These are phyloP conservation scores for Hydrochoerus hydrochaeris DNA, from an alignment of 2,113 vertebrate species.

Conservation along the genomic window DNA sequence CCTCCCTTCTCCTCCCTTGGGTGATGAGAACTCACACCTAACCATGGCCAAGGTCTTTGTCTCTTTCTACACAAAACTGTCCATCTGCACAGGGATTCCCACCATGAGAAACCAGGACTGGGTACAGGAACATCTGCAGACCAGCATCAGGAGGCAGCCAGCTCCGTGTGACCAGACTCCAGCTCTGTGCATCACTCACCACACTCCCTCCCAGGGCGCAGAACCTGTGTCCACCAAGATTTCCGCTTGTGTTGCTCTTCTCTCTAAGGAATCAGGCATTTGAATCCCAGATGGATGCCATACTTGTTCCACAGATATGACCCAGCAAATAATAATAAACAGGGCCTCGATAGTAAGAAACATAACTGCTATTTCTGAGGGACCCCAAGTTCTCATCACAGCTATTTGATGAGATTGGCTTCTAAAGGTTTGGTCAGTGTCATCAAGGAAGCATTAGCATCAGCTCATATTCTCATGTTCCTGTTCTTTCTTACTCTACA, in stretches of 20 bases:
- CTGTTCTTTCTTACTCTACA: background rate
- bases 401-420: background rate
- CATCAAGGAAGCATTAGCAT: background rate
- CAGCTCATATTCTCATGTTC: background rate
- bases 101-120: background rate
- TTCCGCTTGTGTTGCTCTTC: background rate
- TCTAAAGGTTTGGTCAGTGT: background rate
- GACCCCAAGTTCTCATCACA: background rate
- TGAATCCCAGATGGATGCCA: background rate
- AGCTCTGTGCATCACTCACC: rapidly evolving
- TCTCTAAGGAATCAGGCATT: background rate
- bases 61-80: background rate
- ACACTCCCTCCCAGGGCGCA: rapidly evolving
- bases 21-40: background rate
- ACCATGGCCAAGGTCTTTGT: background rate
- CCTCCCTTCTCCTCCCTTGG: background rate
- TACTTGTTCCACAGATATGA: background rate
- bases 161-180: rapidly evolving
- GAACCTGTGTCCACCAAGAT: rapidly evolving
- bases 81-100: background rate
- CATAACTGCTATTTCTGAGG: background rate
- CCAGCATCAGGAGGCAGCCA: background rate
- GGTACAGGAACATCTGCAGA: rapidly evolving
- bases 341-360: background rate
- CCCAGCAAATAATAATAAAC: background rate